Evolutionary conservation across 2,113 vertebrate species (phyloP).

Genomic region (Pteronura brasiliensis): DNA sequence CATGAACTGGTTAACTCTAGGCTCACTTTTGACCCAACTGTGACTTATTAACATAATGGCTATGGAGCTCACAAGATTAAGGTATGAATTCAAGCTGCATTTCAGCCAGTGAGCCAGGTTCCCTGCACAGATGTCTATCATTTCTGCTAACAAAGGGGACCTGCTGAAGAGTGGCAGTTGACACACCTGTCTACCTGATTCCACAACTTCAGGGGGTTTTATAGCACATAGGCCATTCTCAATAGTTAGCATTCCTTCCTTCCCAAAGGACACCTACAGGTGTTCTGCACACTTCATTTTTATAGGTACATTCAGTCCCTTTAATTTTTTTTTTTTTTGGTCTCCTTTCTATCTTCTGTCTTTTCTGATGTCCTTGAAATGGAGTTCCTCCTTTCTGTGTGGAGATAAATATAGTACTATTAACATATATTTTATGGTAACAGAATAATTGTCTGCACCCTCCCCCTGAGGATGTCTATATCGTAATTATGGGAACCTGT

Average conservation of each 20-base stretch:
- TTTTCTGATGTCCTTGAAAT: neutral
- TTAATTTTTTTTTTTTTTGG: neutral
- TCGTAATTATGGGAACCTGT: neutral
- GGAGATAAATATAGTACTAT: neutral
- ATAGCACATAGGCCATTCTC: neutral
- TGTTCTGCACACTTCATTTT: neutral
- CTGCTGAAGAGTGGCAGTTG: neutral
- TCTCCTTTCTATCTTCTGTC: neutral
- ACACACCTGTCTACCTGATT: neutral
- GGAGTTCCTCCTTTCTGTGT: neutral
- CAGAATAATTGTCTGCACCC: neutral
- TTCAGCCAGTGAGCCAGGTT: neutral
- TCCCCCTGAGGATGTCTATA: neutral
- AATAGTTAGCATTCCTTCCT: neutral
- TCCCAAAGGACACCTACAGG: neutral
- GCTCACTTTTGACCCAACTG: neutral
- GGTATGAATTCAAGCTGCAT: neutral
- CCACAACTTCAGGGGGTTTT: neutral
- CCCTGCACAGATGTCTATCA: neutral
- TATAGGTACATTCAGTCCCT: neutral
- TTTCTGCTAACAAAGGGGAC: neutral
- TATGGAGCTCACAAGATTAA: neutral
- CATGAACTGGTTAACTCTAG: neutral
- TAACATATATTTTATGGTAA: neutral
- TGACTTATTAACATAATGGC: neutral